Base-by-base conservation (phyloP, 2,113 vertebrate species). In the Perccottus glenii region DNA sequence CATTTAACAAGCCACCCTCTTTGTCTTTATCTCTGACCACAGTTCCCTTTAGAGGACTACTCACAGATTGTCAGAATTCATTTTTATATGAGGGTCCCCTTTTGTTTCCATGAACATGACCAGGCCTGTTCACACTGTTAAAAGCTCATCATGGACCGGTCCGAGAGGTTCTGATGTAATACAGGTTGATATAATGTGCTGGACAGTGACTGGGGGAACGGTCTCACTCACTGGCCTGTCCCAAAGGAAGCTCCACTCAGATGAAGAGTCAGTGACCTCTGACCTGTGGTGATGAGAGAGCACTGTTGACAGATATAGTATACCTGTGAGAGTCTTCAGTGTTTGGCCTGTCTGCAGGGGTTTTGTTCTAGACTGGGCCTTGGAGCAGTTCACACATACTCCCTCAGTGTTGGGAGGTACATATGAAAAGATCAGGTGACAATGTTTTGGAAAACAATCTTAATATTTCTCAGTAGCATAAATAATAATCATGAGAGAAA, bases 241-340 rank as follows among this genome's bases (percentile, higher is more conserved):
- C 86, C 85, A 74, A 76, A 89, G 88, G 90, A 91, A 91, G 82
- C 85, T 15, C 60, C 72, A 46, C 81, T 89, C 71, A 75, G 3
- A 83, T 83, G 88, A 87, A 76, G 84, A 81, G 77, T 87, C 86
- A 57, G 79, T 85, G 87, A 84, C 88, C 87, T 76, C 0, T 85
- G 85, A 81, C 86, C 88, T 10, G n/a, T 19, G 49, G 77, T 70
- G 88, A 83, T 83, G 88, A 90, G 84, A 88, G 87, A 80, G 69
- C 40, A 45, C 79, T 86, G 87, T 86, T 88, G 88, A 91, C 85
- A 85, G 90, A 91, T 87, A 90, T 87, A 82, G 82, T 87, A 90
- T 90, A 91, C 87, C 90, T 90, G 90, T 91, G 90, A 91, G 90
- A 91, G 84, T 68, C 81, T 70, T 85, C 69, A 47, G 61, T 88